Conservation (phyloP, 2,797 vertebrate species). For the Dallia pectoralis region DNA sequence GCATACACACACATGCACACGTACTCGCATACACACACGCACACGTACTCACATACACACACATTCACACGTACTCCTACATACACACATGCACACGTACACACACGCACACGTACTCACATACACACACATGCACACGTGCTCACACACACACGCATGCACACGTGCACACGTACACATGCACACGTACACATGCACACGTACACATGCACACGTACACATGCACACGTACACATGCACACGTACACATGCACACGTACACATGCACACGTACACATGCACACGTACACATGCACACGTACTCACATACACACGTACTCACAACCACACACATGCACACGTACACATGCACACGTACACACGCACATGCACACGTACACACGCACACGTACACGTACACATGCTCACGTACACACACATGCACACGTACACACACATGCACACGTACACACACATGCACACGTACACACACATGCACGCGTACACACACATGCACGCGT, state of each 20-base stretch:
- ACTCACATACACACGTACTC: not conserved
- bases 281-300: not conserved
- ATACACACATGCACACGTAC: not conserved
- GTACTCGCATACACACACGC: no score
- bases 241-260: not conserved
- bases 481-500: not conserved
- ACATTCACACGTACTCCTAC: not conserved
- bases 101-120: not conserved
- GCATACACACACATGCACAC: not conserved
- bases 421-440: no score
- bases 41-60: not conserved
- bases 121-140: not conserved
- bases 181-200: no score
- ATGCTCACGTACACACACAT: not conserved
- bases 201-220: no score
- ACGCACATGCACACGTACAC: not conserved
- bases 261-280: not conserved
- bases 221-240: no score
- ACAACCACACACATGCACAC: not conserved
- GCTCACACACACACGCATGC: no score
- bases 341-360: not conserved
- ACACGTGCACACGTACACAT: no score
- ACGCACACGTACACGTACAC: not conserved
- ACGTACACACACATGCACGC: not conserved
- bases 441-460: not conserved